Evolutionary conservation across 2,888 invertebrate genomes (phyloP).

Genomic region (Philaethria dido): DNA sequence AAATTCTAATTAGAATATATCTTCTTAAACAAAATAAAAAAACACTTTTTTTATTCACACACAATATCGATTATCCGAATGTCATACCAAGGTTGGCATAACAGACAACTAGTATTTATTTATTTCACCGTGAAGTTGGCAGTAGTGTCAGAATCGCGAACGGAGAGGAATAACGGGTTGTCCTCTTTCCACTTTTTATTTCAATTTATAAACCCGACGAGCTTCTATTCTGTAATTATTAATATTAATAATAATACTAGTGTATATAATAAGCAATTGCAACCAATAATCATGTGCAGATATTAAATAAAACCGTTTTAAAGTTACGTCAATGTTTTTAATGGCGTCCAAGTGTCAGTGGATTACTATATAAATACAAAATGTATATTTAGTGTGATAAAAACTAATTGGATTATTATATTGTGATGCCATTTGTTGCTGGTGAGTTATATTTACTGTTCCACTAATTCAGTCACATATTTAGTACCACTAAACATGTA

Average conservation of each 20-base stretch:
- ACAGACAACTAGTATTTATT: constrained; percentile 59
- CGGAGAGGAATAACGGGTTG: constrained; percentile 61
- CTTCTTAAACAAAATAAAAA: no score
- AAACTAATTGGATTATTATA: constrained; percentile 55
- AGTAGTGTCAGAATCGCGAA: constrained; percentile 61
- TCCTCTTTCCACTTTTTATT: constrained; percentile 55
- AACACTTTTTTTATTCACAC: neutral
- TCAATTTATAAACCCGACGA: constrained; percentile 57
- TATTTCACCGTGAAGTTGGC: constrained; percentile 63
- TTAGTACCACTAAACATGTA: neutral
- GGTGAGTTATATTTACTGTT: constrained; percentile 55
- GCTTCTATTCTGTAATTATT: constrained; percentile 68
- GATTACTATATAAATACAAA: constrained; percentile 47
- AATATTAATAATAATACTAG: constrained; percentile 53
- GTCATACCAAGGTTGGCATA: constrained; percentile 41
- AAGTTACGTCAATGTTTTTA: constrained; percentile 60
- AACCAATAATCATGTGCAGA: constrained; percentile 42
- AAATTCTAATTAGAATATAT: no score
- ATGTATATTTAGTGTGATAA: constrained; percentile 67
- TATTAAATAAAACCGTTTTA: constrained; percentile 58
- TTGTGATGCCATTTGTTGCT: constrained; percentile 63
- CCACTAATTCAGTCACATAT: constrained; percentile 18
- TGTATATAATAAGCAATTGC: constrained; percentile 21
- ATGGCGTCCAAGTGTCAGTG: constrained; percentile 65
- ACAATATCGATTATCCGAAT: constrained; percentile 32